Conservation (phyloP, 2,888 invertebrate species). For the Aphodius granarius region DNA sequence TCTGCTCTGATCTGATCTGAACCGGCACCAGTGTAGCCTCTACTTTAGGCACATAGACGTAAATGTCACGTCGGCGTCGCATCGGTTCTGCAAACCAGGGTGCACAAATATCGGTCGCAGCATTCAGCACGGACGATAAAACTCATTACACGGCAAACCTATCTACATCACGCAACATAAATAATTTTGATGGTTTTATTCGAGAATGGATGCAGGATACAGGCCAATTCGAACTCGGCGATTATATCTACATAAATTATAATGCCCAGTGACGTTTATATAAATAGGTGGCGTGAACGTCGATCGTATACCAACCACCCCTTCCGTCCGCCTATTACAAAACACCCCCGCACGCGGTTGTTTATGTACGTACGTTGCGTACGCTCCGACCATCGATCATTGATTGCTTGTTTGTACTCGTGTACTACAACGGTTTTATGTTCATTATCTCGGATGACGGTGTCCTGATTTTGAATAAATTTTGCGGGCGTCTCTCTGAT, state of each 20-base stretch:
- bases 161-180: constrained; percentile 43
- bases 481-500: not conserved
- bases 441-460: not conserved
- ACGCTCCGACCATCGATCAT: constrained; percentile 14
- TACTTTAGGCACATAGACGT: constrained; percentile 3
- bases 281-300: constrained; percentile 17
- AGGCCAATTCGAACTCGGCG: constrained; percentile 37
- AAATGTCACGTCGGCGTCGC: not conserved
- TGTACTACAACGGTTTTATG: constrained; percentile 12
- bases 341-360: not conserved
- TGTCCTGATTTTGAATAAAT: constrained; percentile 8
- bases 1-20: no score
- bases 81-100: not conserved
- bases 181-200: constrained; percentile 47
- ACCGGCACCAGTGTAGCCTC: no score
- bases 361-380: constrained; percentile 6
- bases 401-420: constrained; percentile 10
- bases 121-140: constrained; percentile 39
- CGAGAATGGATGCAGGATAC: constrained; percentile 42
- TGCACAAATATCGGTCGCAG: not conserved
- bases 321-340: not conserved
- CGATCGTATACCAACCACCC: not conserved
- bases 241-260: constrained; percentile 40
- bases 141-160: constrained; percentile 44
- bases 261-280: constrained; percentile 21